Base-by-base conservation (phyloP, 2,888 invertebrate genomes). In the Drosophila multiciliata region DNA sequence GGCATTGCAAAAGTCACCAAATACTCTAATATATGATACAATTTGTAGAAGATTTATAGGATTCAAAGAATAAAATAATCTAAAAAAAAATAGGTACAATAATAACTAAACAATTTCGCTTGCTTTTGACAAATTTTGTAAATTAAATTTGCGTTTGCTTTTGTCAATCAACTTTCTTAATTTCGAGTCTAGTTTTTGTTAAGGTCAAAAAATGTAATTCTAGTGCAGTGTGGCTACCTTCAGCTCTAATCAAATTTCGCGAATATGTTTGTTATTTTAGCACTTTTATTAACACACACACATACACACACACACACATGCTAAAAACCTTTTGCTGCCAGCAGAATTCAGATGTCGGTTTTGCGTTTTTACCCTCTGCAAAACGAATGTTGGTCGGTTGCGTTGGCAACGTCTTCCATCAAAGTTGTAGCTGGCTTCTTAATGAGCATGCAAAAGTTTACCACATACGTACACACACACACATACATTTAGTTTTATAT, bases 391-490 rank as follows among this genome's bases (percentile, higher is more conserved):
- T 73, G 63, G 26, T 73, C 48, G 69, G 42, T 60, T 52, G 58
- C 61, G 57, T 48, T 48, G 61, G 73, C 73, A 76, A 76, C 78
- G 57, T 74, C 74, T 80, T 80, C 62, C 66, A 75, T 70, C 82
- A 76, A 68, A 82, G 66, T 89, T 87, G 63, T 35, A 72, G 64
- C 53, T 66, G 70, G 76, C 52, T 83, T 83, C 81, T 87, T 89
- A 87, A 87, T 85, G 87, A 89, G 89, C 89, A 83, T 83, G 88
- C 78, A 75, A 81, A 87, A 87, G 73, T 87, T 87, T 87, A 53
- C 65, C 63, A 50, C 62, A 81, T 63, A 67, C 60, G 49, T 54
- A 48, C 54, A 55, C 12, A 35, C 15, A 42, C 12, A 36, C 29
- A 55, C 11, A 35, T 11, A 49, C 12, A 52, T 32, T 50, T 12